Evolutionary conservation across 1,140 invertebrate genomes (phyloP), one percentile per base, ranked within the genome.

Genomic region (Harpegnathos saltator): DNA sequence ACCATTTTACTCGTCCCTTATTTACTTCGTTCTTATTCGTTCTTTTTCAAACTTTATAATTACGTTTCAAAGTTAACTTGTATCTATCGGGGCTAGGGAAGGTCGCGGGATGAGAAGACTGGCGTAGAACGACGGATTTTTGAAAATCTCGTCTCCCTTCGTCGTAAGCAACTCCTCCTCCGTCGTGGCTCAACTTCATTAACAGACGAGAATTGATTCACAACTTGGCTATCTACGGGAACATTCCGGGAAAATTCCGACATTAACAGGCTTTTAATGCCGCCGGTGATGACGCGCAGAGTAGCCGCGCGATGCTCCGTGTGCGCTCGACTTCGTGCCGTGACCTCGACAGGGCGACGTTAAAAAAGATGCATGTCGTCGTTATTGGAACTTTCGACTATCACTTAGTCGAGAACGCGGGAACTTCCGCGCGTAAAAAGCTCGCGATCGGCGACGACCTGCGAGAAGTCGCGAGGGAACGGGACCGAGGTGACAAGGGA

Each of bases 391-490:
- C 52, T 58, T 44, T 11, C 3, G 38, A 65, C 75, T 80, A 80
- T 80, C 75, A 71, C 75, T 80, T 71, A 71, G 52, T 44, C 63
- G 63, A 54, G 52, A n/a, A n/a, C 65, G 75, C 52, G 66, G 38
- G 38, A 80, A 80, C 75, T 80, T 71, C 52, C 33, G 54, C 65
- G 33, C n/a, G 65, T 80, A 71, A 71, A 80, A 80, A 80, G 22
- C 65, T 80, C 33, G 52, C 65, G 22, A 80, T 80, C 26, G 59
- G 59, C n/a, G 75, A 44, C 3, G 38, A 4, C 38, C 0, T 9
- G 38, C 38, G 38, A 44, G 38, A 44, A 44, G 38, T 44, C 38
- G 38, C 38, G 38, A 9, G 0, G 38, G 7, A 9, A 11, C 38
- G 38, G 38, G 69, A 54, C 50, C 73, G 26, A 24, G 14, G 62